Evolutionary conservation across 2,113 vertebrate species (phyloP).

Genomic region (Limnothrissa miodon): DNA sequence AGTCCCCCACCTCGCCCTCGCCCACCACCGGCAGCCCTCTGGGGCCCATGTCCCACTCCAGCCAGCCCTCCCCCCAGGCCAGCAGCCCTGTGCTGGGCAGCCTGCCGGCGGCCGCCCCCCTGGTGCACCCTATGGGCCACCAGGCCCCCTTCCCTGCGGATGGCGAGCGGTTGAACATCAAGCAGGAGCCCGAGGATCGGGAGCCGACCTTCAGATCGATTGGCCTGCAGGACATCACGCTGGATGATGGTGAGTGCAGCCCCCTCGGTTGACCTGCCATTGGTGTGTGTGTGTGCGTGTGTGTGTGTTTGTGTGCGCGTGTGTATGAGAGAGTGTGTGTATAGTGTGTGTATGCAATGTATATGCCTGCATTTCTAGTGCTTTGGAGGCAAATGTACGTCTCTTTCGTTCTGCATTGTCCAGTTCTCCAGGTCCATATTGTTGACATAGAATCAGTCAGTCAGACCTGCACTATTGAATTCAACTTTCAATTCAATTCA

Average conservation of each 20-base stretch:
- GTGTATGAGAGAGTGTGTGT: too few species aligned
- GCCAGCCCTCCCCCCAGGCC: slow-evolving; percentile 85
- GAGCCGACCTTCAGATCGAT: slow-evolving; percentile 91
- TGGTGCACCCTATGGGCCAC: slow-evolving; percentile 80
- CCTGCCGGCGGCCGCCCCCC: slow-evolving; percentile 70
- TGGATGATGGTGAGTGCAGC: slow-evolving; percentile 89
- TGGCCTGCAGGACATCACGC: slow-evolving; percentile 95
- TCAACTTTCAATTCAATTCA: too few species aligned
- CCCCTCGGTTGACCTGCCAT: not conserved
- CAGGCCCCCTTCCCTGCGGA: slow-evolving; percentile 76
- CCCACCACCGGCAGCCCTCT: slow-evolving; percentile 74
- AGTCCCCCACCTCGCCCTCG: slow-evolving; percentile 85
- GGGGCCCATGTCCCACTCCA: slow-evolving; percentile 73
- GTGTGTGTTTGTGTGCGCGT: too few species aligned
- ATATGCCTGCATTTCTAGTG: too few species aligned
- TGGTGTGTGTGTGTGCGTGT: too few species aligned
- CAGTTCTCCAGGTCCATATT: too few species aligned
- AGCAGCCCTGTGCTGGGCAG: slow-evolving; percentile 77
- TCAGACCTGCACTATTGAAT: too few species aligned
- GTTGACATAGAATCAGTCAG: too few species aligned
- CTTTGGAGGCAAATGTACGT: too few species aligned
- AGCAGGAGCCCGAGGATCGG: slow-evolving; percentile 90
- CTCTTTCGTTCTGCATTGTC: too few species aligned
- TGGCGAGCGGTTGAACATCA: slow-evolving; percentile 80
- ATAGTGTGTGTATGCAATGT: too few species aligned